phyloP scores from a whole-genome alignment of 2,797 vertebrate species.

The Alcedo atthis region DNA sequence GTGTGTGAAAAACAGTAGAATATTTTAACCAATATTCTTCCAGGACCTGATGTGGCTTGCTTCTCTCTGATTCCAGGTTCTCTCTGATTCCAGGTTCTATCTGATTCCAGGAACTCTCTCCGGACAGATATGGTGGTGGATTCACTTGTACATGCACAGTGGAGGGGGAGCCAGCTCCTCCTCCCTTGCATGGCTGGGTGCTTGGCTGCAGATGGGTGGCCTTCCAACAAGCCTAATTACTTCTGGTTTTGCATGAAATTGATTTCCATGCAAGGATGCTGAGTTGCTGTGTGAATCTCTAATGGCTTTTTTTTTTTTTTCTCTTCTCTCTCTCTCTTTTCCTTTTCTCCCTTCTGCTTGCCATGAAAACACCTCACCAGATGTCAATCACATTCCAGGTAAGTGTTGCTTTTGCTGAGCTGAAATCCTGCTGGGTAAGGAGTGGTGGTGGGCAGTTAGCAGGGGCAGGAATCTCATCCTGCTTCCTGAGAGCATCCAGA shows the following conservation, averaged over 20 bases:
- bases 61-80: conserved; percentile 85
- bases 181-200: conserved; percentile 79
- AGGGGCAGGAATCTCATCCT: not conserved
- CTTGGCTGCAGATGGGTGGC: conserved; percentile 68
- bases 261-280: conserved; percentile 88
- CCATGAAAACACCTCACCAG: conserved; percentile 83
- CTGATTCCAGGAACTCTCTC: conserved; percentile 84
- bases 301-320: conserved; percentile 83
- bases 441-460: not conserved
- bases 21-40: conserved; percentile 81
- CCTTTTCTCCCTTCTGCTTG: conserved; percentile 67
- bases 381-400: conserved; percentile 93
- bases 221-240: conserved; percentile 62
- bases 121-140: conserved; percentile 84
- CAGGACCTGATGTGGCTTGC: conserved; percentile 73
- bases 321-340: conserved; percentile 57
- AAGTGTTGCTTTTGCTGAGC: conserved; percentile 79
- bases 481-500: not conserved
- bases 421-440: not conserved
- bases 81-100: conserved; percentile 55
- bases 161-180: conserved; percentile 61
- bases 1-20: conserved; percentile 66
- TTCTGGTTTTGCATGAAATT: conserved; percentile 90
- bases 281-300: conserved; percentile 75
- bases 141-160: conserved; percentile 88